Percentiles rank a stretch among this genome's conserved stretches.
phyloP scores from a whole-genome alignment of 1,140 invertebrate genomes.

The Cotesia glomerata region DNA sequence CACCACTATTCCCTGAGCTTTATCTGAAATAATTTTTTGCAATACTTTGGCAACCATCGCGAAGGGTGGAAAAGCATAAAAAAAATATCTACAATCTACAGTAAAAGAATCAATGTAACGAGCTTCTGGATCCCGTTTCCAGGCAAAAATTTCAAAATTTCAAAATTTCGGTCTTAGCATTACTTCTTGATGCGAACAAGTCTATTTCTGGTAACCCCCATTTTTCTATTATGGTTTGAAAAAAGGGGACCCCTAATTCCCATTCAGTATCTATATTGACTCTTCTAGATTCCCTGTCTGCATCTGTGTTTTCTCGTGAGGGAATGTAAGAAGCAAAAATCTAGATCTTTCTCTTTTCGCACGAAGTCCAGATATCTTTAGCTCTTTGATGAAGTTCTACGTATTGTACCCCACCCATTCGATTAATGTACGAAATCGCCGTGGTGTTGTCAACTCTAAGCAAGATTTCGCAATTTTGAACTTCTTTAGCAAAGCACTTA shows the following conservation, averaged over 20 bases:
- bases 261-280: conserved; percentile 1
- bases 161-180: conserved; percentile 7
- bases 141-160: conserved; percentile 2
- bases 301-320: not conserved
- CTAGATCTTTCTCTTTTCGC: conserved; percentile 4
- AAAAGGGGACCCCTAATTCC: not conserved
- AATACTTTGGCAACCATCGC: not conserved
- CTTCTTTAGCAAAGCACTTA: not conserved
- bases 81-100: not conserved
- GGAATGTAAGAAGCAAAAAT: conserved; percentile 6
- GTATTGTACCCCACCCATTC: conserved; percentile 8
- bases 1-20: not conserved
- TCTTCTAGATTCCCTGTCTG: conserved; percentile 1
- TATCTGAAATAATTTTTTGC: not conserved
- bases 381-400: not conserved
- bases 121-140: conserved; percentile 12
- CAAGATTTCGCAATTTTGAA: not conserved
- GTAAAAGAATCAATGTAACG: conserved; percentile 11
- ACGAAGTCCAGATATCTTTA: conserved; percentile 1
- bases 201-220: not conserved
- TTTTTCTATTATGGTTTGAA: not conserved
- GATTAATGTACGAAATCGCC: conserved; percentile 1
- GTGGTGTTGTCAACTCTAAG: conserved; percentile 9
- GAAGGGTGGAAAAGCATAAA: conserved; percentile 16
- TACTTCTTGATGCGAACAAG: not conserved